phyloP scores from a whole-genome alignment of 2,113 vertebrate species.

The Saccopteryx bilineata region DNA sequence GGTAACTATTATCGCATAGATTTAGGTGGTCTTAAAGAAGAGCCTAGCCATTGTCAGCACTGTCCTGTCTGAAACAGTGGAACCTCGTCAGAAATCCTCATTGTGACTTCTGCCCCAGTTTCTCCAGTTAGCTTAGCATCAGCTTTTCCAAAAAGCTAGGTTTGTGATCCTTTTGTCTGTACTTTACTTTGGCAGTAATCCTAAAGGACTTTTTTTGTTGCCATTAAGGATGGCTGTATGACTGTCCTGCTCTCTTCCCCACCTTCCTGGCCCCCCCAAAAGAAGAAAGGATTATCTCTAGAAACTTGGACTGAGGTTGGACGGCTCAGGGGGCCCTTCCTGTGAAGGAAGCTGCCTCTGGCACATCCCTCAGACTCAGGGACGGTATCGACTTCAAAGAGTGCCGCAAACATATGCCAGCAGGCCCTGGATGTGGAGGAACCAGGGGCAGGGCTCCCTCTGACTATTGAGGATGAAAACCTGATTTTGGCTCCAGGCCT shows the following conservation, averaged over 20 bases:
- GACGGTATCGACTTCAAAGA: slow-evolving; percentile 86
- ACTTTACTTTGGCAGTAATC: slow-evolving; percentile 77
- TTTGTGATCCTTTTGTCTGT: slow-evolving; percentile 63
- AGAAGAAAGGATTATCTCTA: slow-evolving; percentile 80
- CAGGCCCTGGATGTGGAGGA: not conserved
- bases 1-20: accelerated
- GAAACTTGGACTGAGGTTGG: slow-evolving; percentile 71
- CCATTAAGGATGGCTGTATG: not conserved
- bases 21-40: no score
- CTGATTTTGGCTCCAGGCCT: not conserved
- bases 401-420: not conserved
- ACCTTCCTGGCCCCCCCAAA: slow-evolving; percentile 54
- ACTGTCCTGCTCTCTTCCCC: slow-evolving; percentile 26
- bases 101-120: not conserved
- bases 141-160: not conserved
- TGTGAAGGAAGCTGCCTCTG: slow-evolving; percentile 85
- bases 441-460: not conserved
- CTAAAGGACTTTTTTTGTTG: slow-evolving; percentile 81
- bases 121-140: not conserved
- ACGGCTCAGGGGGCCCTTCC: slow-evolving; percentile 87
- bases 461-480: not conserved
- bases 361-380: slow-evolving; percentile 78
- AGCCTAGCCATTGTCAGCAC: accelerated
- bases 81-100: accelerated
- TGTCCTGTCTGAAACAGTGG: not conserved